phyloP scores from a whole-genome alignment of 2,888 invertebrate species.

The Rugalucina vietnamica region DNA sequence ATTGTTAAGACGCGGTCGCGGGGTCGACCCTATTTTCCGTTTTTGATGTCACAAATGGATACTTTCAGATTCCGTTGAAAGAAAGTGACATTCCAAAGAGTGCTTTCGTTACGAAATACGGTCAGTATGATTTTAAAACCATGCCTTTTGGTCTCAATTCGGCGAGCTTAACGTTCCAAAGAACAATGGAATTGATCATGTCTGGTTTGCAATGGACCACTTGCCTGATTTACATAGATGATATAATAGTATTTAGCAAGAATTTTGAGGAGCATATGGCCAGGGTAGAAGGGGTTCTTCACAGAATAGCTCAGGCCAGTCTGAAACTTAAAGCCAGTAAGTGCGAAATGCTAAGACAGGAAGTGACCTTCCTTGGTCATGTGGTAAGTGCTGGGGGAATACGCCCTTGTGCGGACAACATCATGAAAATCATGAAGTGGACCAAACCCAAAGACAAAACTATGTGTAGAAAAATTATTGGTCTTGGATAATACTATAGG shows the following conservation, averaged over 20 bases:
- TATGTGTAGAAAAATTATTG: conserved; percentile 44
- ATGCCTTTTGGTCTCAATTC: neutral
- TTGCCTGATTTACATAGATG: conserved; percentile 49
- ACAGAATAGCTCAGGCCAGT: conserved; percentile 24
- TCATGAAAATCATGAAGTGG: conserved; percentile 42
- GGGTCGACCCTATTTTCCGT: neutral
- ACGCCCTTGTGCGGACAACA: conserved; percentile 40
- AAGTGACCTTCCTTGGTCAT: conserved; percentile 49
- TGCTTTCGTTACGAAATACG: neutral
- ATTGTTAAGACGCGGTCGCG: conserved; percentile 2
- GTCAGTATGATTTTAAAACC: neutral
- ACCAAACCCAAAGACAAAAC: conserved; percentile 37
- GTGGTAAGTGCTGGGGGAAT: conserved; percentile 36
- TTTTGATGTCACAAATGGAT: neutral
- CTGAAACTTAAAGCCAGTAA: conserved; percentile 49
- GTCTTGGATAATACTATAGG: conserved; percentile 44
- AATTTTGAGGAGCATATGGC: conserved; percentile 41
- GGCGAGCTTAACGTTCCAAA: conserved; percentile 46
- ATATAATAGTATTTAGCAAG: conserved; percentile 36
- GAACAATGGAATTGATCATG: conserved; percentile 41
- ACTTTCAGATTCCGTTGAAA: conserved; percentile 8
- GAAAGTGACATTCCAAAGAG: conserved; percentile 8
- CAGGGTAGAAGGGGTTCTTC: conserved; percentile 28
- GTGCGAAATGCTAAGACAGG: conserved; percentile 41
- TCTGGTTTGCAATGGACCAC: conserved; percentile 43